Conservation (phyloP, 30 jellyfish, hydroid and myxozoan genomes). For the Chironex yamaguchii region DNA sequence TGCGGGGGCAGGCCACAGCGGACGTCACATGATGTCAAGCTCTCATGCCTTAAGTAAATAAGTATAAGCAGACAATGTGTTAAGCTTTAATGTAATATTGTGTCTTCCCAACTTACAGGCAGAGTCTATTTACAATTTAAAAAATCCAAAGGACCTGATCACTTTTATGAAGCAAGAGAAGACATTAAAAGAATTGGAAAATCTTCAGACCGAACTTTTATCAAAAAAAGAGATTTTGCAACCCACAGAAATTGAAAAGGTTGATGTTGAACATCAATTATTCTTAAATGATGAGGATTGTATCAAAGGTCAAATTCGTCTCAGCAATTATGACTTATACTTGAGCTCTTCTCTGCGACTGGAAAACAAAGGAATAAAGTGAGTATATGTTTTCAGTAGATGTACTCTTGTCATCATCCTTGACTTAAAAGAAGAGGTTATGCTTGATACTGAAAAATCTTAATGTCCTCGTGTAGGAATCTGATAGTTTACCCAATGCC, state of each 20-base stretch:
- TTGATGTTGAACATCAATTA: constrained; percentile 83
- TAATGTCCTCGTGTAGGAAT: too few species aligned
- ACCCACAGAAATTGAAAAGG: constrained; percentile 85
- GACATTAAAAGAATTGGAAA: constrained; percentile 69
- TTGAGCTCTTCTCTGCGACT: constrained; percentile 84
- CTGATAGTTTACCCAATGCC: too few species aligned
- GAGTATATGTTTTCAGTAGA: too few species aligned
- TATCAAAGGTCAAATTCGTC: constrained; percentile 70
- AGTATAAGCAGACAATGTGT: too few species aligned
- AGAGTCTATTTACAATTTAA: constrained; percentile 78
- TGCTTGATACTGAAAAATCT: too few species aligned
- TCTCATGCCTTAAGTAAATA: too few species aligned
- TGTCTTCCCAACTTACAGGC: too few species aligned
- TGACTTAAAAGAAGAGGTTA: too few species aligned
- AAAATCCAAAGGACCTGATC: constrained; percentile 87
- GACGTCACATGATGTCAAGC: too few species aligned
- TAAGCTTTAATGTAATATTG: too few species aligned
- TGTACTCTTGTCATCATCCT: too few species aligned
- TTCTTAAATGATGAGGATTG: constrained; percentile 85
- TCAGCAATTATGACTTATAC: constrained; percentile 86
- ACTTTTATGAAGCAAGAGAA: constrained; percentile 86
- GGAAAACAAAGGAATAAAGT: constrained; percentile 76
- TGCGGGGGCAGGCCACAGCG: too few species aligned
- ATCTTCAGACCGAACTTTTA: constrained; percentile 77
- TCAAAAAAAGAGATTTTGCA: constrained; percentile 69